Percentiles rank a stretch among this genome's conserved stretches.
Evolutionary conservation across 2,113 vertebrate genomes (phyloP).

Genomic region (Willisornis vidua): DNA sequence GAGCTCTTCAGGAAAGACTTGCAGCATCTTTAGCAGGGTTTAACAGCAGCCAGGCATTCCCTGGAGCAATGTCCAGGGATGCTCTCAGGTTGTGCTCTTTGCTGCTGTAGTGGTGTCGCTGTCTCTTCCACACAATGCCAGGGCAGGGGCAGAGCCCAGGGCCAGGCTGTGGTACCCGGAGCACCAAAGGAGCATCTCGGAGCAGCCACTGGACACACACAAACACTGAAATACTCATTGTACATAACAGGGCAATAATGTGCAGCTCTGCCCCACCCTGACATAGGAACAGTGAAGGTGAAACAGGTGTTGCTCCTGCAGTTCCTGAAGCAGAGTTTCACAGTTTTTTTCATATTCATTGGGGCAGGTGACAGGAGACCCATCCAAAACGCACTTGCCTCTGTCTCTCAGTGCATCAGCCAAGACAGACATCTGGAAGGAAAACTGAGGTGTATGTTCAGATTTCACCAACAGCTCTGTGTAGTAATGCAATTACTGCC

Average conservation of each 20-base stretch:
- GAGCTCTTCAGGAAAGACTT: constrained; percentile 36
- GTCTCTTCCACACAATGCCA: background rate
- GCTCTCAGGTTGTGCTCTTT: background rate
- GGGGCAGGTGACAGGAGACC: background rate
- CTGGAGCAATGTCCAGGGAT: background rate
- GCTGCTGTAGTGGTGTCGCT: background rate
- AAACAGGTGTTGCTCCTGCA: background rate
- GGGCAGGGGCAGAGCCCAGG: background rate
- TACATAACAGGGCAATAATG: background rate
- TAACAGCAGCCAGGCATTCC: background rate
- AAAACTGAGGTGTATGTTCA: background rate
- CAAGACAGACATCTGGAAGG: background rate
- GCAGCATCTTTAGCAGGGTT: background rate
- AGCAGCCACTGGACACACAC: background rate
- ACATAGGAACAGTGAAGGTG: background rate
- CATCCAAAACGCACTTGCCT: background rate
- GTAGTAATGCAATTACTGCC: background rate
- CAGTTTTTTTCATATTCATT: background rate
- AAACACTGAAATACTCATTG: background rate
- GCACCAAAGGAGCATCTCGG: background rate
- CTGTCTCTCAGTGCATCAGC: background rate
- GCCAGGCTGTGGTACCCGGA: background rate
- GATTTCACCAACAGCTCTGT: background rate
- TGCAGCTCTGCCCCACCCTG: background rate
- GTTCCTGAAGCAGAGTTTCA: background rate